Base-by-base conservation (phyloP, 2,888 invertebrate species). In the Temnothorax rugatulus region DNA sequence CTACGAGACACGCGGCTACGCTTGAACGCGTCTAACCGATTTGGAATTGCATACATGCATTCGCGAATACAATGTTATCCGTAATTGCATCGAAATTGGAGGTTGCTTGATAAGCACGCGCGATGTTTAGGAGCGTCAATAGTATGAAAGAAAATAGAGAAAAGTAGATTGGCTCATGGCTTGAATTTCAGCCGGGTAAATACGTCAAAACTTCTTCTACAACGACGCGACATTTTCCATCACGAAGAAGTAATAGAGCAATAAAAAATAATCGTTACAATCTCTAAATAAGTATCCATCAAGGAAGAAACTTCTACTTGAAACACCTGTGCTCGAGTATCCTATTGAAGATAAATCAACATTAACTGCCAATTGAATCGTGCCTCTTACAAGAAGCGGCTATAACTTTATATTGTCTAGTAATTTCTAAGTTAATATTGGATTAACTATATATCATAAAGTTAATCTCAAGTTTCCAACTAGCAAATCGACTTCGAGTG, bases 351-450 rank as follows among this genome's bases (percentile, higher is more conserved):
- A 47, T 77, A 77, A 77, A 41, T 77, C 66, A 57, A 66, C 44
- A n/a, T 66, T 77, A 66, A 66, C 54, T 66, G n/a, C 29, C 66
- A 66, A 77, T 66, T 77, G 66, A 41, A 66, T 52, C 66, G n/a
- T 66, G 8, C 9, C 18, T 44, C 44, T 25, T 66, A 41, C 15
- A 41, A 50, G 34, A 47, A 29, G 7, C 11, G 38, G 7, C 52
- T 54, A 11, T 57, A 66, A 77, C 66, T 77, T 77, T 66, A 66
- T 66, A 77, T 66, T 25, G 18, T 76, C 50, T 38, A 64, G 38
- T 25, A n/a, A 18, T 47, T 75, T 50, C 50, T 44, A 75, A 75
- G 50, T 52, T 64, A 52, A 76, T 63, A 64, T 64, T 52, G 52
- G 15, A 64, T 52, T 64, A 76, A 76, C 25, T 18, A 54, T 61